These are phyloP conservation scores for Ormyrus labotus DNA, from an alignment of 2,888 invertebrate genomes.

Conservation along the genomic window DNA sequence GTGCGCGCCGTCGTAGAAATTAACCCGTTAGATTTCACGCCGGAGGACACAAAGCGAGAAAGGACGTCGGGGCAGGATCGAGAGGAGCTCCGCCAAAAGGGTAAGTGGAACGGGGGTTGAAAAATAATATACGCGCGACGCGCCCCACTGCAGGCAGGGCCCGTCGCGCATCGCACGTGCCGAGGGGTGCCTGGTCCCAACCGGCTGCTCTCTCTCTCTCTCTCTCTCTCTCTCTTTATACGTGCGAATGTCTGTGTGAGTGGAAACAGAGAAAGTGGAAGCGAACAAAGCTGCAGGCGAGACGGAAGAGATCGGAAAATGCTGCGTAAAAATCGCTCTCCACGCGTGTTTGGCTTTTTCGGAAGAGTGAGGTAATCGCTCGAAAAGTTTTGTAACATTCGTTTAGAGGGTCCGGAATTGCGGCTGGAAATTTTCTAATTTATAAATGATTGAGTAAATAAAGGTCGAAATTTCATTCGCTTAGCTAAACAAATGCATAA, in stretches of 20 bases:
- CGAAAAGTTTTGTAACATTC: too few species aligned
- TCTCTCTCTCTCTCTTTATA: background rate
- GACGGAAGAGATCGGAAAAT: background rate
- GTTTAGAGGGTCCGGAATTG: too few species aligned
- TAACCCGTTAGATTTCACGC: conserved; percentile 48
- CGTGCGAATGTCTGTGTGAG: background rate
- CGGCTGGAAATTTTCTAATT: too few species aligned
- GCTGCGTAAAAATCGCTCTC: too few species aligned
- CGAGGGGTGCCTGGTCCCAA: conserved; percentile 39
- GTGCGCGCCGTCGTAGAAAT: conserved; percentile 7
- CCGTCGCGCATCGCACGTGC: conserved; percentile 35
- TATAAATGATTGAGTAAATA: too few species aligned
- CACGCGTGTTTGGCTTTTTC: too few species aligned
- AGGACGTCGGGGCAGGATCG: background rate
- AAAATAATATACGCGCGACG: conserved; percentile 45
- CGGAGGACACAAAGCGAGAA: conserved; percentile 5
- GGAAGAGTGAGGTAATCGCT: too few species aligned
- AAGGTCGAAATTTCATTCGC: too few species aligned
- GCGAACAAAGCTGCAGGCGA: conserved; percentile 9
- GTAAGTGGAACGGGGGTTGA: conserved; percentile 29
- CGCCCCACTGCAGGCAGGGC: conserved; percentile 3
- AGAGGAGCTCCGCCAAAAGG: background rate
- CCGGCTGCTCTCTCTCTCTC: too few species aligned
- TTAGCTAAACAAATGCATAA: too few species aligned
- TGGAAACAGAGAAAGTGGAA: conserved; percentile 6